These are phyloP conservation scores for Spongia lamella DNA, from an alignment of 37 sponge, comb jelly and placozoan genomes.

Conservation along the genomic window DNA sequence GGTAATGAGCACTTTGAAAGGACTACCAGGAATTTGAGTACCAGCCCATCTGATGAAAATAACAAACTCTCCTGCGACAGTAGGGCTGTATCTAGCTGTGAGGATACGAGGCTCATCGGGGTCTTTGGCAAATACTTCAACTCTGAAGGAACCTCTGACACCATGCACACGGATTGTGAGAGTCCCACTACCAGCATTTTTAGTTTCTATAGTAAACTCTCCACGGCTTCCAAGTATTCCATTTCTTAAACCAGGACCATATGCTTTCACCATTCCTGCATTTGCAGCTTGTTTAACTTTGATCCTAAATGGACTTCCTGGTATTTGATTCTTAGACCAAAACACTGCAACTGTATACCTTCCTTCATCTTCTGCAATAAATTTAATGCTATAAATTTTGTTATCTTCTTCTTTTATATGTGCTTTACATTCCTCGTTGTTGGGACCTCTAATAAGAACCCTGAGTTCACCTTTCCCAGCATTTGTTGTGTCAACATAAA, in stretches of 20 bases:
- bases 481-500: conserved; percentile 24
- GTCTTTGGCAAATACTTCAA: conserved; percentile 42
- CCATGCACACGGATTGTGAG: conserved; percentile 77
- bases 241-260: conserved; percentile 40
- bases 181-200: conserved; percentile 75
- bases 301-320: conserved; percentile 26
- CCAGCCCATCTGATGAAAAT: conserved; percentile 74
- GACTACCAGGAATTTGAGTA: conserved; percentile 73
- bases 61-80: conserved; percentile 66
- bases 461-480: conserved; percentile 31
- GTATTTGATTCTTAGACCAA: conserved; percentile 26
- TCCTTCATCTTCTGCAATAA: conserved; percentile 7
- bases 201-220: conserved; percentile 69
- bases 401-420: neutral
- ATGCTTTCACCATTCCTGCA: conserved; percentile 9
- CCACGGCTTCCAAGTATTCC: conserved; percentile 25
- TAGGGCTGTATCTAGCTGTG: conserved; percentile 59
- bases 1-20: conserved; percentile 59
- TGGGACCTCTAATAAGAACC: conserved; percentile 21
- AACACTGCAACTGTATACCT: conserved; percentile 25
- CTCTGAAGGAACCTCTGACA: conserved; percentile 66
- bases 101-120: conserved; percentile 58
- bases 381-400: neutral
- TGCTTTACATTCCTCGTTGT: conserved; percentile 3
- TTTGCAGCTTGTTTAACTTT: conserved; percentile 26